Evolutionary conservation across 2,113 vertebrate species (phyloP).

Genomic region (Silurus asotus): DNA sequence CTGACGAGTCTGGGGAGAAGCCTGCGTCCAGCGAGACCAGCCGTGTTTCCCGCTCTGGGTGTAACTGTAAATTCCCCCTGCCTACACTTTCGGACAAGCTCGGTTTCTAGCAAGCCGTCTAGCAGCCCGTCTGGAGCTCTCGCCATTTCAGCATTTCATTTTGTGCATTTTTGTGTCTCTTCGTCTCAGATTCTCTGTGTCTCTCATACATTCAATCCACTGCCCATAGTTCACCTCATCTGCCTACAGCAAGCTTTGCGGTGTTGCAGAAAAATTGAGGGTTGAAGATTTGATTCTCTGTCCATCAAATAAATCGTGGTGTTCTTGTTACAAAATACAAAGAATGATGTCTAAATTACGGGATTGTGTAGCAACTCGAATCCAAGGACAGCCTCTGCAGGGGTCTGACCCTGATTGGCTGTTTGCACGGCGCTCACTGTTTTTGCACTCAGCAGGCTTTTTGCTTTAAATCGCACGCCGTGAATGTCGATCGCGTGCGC

Average conservation of each 20-base stretch:
- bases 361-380: not conserved
- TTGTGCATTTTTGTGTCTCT: not conserved
- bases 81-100: not conserved
- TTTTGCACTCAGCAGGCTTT: conserved; percentile 13
- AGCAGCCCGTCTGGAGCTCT: not conserved
- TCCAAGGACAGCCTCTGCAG: not conserved
- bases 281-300: not conserved
- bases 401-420: conserved; percentile 10
- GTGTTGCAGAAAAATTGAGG: not conserved
- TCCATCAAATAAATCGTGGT: not conserved
- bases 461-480: conserved; percentile 1
- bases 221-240: not conserved
- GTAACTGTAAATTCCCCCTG: not conserved
- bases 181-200: not conserved
- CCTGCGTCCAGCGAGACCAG: not conserved
- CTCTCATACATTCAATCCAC: not conserved
- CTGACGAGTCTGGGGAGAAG: not conserved
- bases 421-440: not conserved
- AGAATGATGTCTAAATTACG: not conserved
- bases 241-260: not conserved
- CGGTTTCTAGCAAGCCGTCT: not conserved
- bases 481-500: not conserved
- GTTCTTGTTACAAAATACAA: not conserved
- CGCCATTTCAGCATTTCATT: not conserved
- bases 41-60: too few species aligned